A percentile compares a stretch with the other conserved stretches of the same genome.
Conservation (phyloP, 2,113 vertebrate species). For the Nematolebias whitei region DNA sequence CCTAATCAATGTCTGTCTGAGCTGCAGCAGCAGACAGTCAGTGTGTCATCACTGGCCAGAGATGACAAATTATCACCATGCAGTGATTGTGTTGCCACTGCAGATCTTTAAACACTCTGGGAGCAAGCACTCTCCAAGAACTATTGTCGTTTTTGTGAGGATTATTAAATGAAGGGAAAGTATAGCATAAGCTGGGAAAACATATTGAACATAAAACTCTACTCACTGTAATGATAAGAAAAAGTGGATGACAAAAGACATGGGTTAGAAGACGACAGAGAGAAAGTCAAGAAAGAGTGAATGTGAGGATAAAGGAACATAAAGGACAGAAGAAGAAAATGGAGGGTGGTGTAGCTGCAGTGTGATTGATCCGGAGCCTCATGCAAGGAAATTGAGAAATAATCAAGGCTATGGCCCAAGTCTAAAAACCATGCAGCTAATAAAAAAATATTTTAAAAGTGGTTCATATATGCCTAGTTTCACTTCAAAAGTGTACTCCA, state of each 20-base stretch:
- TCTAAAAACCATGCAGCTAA: too few species aligned
- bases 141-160: not conserved
- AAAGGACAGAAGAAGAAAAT: not conserved
- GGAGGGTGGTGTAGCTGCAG: not conserved
- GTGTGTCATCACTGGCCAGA: slow-evolving; percentile 39
- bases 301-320: not conserved
- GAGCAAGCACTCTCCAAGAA: not conserved
- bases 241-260: not conserved
- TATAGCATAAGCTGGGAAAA: not conserved
- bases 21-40: slow-evolving; percentile 42
- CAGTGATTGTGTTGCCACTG: slow-evolving; percentile 28
- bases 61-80: slow-evolving; percentile 60
- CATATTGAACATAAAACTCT: not conserved
- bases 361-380: slow-evolving; percentile 4
- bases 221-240: not conserved
- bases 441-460: too few species aligned
- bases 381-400: not conserved
- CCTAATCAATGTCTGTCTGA: slow-evolving; percentile 63
- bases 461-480: too few species aligned
- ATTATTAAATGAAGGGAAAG: not conserved
- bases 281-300: slow-evolving; percentile 3
- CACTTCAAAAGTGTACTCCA: too few species aligned
- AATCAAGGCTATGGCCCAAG: too few species aligned
- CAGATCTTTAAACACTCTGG: slow-evolving; percentile 19
- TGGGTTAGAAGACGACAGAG: too few species aligned